These are phyloP conservation scores for Oxyteleia sp. DNA, from an alignment of 2,888 invertebrate species.

Conservation along the genomic window DNA sequence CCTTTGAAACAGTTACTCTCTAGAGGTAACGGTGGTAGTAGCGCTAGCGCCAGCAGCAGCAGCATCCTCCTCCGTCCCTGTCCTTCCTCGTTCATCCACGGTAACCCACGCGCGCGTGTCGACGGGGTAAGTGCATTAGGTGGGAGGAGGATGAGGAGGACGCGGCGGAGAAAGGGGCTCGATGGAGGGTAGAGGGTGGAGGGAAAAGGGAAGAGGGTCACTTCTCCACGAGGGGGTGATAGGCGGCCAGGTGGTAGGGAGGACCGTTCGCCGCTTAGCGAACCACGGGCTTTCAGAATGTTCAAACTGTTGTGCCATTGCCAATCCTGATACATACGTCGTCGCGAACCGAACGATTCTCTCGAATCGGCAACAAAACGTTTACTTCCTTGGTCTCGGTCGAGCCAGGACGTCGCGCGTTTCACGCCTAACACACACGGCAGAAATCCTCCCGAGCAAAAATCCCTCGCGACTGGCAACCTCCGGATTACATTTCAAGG, in stretches of 20 bases:
- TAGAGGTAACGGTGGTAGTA: background rate
- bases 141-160: slow-evolving; percentile 7
- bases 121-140: slow-evolving; percentile 36
- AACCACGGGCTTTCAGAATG: slow-evolving; percentile 42
- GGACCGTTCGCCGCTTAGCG: slow-evolving; percentile 30
- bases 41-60: background rate
- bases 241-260: slow-evolving; percentile 38
- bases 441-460: background rate
- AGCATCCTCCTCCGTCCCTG: slow-evolving; percentile 28
- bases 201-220: slow-evolving; percentile 32
- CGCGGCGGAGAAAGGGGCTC: background rate
- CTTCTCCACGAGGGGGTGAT: slow-evolving; percentile 22
- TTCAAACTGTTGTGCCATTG: slow-evolving; percentile 53
- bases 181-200: background rate
- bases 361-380: background rate
- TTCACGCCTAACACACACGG: background rate
- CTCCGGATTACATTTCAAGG: slow-evolving; percentile 54
- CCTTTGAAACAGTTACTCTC: too few species aligned
- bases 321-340: slow-evolving; percentile 41
- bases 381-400: background rate
- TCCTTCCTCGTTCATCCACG: slow-evolving; percentile 26
- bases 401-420: background rate
- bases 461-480: slow-evolving; percentile 10
- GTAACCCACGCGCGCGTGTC: slow-evolving; percentile 35
- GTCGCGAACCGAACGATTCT: background rate